Conservation (phyloP, 2,888 invertebrate species). For the Morpho helenor region DNA sequence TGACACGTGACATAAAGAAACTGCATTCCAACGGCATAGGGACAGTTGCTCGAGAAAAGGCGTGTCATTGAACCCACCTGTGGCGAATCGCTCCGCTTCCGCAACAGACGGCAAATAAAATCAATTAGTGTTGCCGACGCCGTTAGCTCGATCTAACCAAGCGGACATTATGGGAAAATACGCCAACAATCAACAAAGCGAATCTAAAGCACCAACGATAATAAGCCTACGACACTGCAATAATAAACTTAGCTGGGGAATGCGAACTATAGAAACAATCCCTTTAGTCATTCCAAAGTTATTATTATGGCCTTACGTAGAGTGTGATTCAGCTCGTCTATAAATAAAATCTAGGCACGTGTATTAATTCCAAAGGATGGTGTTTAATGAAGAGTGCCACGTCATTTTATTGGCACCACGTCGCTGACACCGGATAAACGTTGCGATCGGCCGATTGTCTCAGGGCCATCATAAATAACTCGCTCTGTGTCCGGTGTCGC, state of each 20-base stretch:
- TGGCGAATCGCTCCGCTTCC: conserved; percentile 59
- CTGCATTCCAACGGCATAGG: conserved; percentile 55
- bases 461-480: conserved; percentile 75
- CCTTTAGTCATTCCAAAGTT: conserved; percentile 24
- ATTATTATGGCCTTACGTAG: conserved; percentile 31
- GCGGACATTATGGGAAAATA: conserved; percentile 28
- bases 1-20: conserved; percentile 29
- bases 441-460: conserved; percentile 72
- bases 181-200: conserved; percentile 23
- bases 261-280: conserved; percentile 21
- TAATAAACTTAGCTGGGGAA: conserved; percentile 15
- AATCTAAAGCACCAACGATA: conserved; percentile 20
- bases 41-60: conserved; percentile 39
- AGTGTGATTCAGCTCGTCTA: conserved; percentile 57
- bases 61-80: conserved; percentile 67
- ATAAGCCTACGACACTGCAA: conserved; percentile 13
- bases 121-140: conserved; percentile 51
- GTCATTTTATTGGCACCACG: conserved; percentile 68
- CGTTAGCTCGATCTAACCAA: conserved; percentile 38
- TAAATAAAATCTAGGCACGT: conserved; percentile 62
- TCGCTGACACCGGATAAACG: conserved; percentile 74
- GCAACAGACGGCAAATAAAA: conserved; percentile 56
- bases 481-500: conserved; percentile 67
- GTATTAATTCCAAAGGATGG: conserved; percentile 65
- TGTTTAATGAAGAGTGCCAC: conserved; percentile 73